Evolutionary conservation across 1,140 invertebrate genomes (phyloP).

Genomic region (Calliopsis andreniformis): DNA sequence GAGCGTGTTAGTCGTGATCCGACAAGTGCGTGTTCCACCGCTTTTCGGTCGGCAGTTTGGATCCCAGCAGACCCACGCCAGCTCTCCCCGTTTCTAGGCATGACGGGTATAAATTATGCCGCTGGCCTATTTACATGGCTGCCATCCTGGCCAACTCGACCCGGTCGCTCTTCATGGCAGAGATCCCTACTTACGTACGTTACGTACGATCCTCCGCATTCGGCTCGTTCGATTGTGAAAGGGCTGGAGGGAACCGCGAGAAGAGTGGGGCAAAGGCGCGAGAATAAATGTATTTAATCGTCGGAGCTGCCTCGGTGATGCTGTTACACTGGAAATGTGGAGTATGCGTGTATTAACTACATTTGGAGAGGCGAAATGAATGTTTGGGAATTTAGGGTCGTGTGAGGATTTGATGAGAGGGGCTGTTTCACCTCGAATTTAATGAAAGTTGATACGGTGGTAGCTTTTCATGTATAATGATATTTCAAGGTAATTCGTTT

Average conservation of each 20-base stretch:
- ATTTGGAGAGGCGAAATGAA: too few species aligned
- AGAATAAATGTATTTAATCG: neutral
- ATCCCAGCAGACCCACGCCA: conserved; percentile 60
- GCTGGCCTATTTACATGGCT: conserved; percentile 76
- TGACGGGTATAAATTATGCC: conserved; percentile 77
- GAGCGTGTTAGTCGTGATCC: conserved; percentile 49
- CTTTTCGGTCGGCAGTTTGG: conserved; percentile 62
- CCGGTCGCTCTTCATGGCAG: conserved; percentile 53
- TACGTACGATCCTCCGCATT: conserved; percentile 45
- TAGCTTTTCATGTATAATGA: too few species aligned
- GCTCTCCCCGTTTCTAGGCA: conserved; percentile 60
- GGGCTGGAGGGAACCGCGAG: neutral
- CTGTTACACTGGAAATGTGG: too few species aligned
- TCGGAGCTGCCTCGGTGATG: too few species aligned
- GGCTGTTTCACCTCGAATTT: too few species aligned
- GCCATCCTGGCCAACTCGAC: conserved; percentile 59
- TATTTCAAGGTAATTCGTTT: too few species aligned
- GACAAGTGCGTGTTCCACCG: conserved; percentile 61
- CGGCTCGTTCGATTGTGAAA: conserved; percentile 40
- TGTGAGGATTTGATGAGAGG: too few species aligned
- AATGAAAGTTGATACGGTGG: too few species aligned
- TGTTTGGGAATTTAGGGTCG: too few species aligned
- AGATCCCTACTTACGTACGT: conserved; percentile 57
- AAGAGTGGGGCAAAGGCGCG: neutral
- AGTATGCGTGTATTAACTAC: too few species aligned